A percentile compares a stretch with the other conserved stretches of the same genome.
Conservation (phyloP, 2,113 vertebrate species). For the Phocoena phocoena region DNA sequence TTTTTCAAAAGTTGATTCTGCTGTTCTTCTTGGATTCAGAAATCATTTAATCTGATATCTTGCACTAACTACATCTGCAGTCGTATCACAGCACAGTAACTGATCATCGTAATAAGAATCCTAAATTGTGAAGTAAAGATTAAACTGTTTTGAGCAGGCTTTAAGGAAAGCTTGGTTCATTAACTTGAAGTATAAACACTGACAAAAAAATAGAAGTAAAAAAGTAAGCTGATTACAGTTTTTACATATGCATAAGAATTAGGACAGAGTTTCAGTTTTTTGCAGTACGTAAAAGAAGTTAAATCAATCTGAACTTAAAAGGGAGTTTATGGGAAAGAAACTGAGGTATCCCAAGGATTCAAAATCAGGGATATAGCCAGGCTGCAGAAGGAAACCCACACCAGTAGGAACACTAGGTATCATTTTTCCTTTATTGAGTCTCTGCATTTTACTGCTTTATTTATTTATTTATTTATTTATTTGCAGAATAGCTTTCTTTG, state of each 20-base stretch:
- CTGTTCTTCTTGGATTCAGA: background rate
- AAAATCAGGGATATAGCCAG: constrained; percentile 15
- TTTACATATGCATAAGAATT: background rate
- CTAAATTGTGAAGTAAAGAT: background rate
- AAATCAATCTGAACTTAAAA: background rate
- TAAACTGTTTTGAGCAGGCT: background rate
- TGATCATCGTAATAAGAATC: background rate
- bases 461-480: background rate
- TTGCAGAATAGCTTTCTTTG: constrained; percentile 13
- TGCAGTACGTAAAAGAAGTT: background rate
- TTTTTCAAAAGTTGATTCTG: background rate
- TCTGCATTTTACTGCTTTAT: background rate
- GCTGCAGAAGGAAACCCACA: constrained; percentile 2
- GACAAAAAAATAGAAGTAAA: background rate
- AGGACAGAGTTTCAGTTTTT: background rate
- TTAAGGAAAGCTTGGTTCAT: background rate
- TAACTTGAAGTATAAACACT: background rate
- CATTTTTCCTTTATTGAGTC: background rate
- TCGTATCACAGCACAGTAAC: background rate
- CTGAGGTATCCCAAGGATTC: background rate
- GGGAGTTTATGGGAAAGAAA: constrained; percentile 31
- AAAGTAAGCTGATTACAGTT: background rate
- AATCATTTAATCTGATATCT: background rate
- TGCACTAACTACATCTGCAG: background rate
- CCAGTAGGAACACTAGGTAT: background rate